Base-by-base conservation (phyloP, 2,113 vertebrate genomes). In the Chloropsis hardwickii region DNA sequence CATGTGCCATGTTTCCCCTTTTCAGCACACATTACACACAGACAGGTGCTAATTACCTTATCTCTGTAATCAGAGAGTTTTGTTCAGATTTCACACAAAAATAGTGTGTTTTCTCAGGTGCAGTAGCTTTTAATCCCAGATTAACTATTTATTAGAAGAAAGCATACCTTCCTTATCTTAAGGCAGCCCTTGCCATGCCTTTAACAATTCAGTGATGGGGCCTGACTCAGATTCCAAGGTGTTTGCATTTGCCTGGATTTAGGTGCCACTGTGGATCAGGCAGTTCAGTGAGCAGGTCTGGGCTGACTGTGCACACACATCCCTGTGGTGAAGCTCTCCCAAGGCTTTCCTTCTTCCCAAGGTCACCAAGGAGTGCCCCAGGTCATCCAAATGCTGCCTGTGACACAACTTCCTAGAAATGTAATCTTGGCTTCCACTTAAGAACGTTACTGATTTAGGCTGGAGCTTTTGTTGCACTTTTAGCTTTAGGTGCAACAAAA, bases 31-130 rank as follows among this genome's bases (percentile, higher is more conserved):
- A 37, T 47, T 73, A 58, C 54, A 56, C 88, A 39, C 21, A 79
- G 69, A 86, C 74, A 57, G 14, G 42, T 40, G 89, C 66, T 77
- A 74, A 96, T 90, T 88, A 89, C 5, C 12, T 66, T 85, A 66
- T 53, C 90, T 74, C 66, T 76, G 27, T 77, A 90, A 97, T 91
- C 79, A 92, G 48, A 86, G 24, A n/a, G 40, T 92, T 94, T 86
- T 57, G 94, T 71, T 57, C 51, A 85, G 37, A 81, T 60, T 71
- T 37, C 78, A 54, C 17, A 73, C 35, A 14, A 61, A 95, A 97
- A 61, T 3, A 53, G 39, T 24, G 57, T 33, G 61, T 53, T 94
- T 90, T 96, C 53, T 87, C 35, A 67, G 69, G 66, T 79, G 79
- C 48, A 84, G 67, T n/a, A 60, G 14, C 58, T 90, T 84, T 92